These are phyloP conservation scores for Smittia aterrima DNA, from an alignment of 2,888 invertebrate species.

Conservation along the genomic window DNA sequence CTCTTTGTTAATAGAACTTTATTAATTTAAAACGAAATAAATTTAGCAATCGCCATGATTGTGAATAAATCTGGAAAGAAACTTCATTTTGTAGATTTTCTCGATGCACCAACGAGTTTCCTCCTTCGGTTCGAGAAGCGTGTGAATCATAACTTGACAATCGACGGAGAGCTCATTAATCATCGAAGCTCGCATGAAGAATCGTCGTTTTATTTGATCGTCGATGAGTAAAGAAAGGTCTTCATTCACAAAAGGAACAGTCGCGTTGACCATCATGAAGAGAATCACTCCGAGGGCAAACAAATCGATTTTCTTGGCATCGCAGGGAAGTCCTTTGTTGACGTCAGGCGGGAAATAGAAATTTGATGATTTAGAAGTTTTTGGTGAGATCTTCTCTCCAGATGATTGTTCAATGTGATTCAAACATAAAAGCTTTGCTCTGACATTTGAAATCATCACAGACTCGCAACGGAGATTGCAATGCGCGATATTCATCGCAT, in stretches of 20 bases:
- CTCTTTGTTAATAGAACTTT: too few relatives aligned
- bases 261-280: constrained; percentile 3
- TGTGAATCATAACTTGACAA: constrained; percentile 2
- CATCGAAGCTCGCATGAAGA: background rate
- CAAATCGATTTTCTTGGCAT: background rate
- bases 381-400: background rate
- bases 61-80: background rate
- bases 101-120: background rate
- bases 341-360: background rate
- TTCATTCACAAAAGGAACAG: background rate
- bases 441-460: background rate
- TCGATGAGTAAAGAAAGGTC: background rate
- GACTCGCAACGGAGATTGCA: background rate
- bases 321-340: background rate
- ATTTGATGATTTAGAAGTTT: background rate
- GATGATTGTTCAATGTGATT: background rate
- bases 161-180: background rate
- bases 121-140: background rate
- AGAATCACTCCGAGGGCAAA: background rate
- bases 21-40: too few relatives aligned
- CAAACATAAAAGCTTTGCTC: background rate
- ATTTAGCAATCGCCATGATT: background rate
- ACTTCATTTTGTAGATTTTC: background rate
- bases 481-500: background rate
- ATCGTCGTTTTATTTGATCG: constrained; percentile 14